These are phyloP conservation scores for Drosophila subquinaria DNA, from an alignment of 2,888 invertebrate genomes.

Conservation along the genomic window DNA sequence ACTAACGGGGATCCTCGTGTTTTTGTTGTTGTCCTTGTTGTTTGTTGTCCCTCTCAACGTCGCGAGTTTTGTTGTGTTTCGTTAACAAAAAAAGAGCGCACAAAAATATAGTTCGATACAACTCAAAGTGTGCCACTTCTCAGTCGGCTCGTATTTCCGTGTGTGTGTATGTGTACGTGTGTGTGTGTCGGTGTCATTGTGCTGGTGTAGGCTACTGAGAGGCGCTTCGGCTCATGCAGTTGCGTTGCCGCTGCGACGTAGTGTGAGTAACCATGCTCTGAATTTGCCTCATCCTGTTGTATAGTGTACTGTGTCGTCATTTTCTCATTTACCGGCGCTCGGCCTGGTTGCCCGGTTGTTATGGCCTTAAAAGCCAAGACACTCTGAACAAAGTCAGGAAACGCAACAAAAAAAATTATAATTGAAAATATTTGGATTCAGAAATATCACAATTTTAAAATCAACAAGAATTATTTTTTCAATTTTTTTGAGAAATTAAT, in stretches of 20 bases:
- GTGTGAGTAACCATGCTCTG: constrained; percentile 40
- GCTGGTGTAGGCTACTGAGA: constrained; percentile 50
- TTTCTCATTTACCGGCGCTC: constrained; percentile 29
- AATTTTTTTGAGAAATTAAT: neutral
- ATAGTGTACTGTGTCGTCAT: constrained; percentile 16
- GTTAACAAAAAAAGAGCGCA: constrained; percentile 9
- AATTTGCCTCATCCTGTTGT: constrained; percentile 4
- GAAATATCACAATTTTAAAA: neutral
- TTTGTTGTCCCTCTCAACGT: constrained; percentile 32
- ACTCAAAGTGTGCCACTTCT: constrained; percentile 65
- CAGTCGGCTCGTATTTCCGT: constrained; percentile 33
- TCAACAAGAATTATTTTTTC: neutral
- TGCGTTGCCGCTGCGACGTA: constrained; percentile 25
- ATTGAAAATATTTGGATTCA: neutral
- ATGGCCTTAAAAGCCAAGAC: constrained; percentile 5
- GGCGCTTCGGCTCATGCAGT: constrained; percentile 55
- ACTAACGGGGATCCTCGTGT: constrained; percentile 20
- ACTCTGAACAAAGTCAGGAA: neutral
- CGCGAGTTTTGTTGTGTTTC: constrained; percentile 62
- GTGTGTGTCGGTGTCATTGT: constrained; percentile 26
- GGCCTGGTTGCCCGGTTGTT: constrained; percentile 18
- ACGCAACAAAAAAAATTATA: neutral
- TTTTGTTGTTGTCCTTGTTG: constrained; percentile 32
- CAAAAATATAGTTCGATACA: constrained; percentile 67
- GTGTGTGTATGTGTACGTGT: constrained; percentile 19